phyloP scores from a whole-genome alignment of 2,797 vertebrate species.

The Pseudochirops corinnae region DNA sequence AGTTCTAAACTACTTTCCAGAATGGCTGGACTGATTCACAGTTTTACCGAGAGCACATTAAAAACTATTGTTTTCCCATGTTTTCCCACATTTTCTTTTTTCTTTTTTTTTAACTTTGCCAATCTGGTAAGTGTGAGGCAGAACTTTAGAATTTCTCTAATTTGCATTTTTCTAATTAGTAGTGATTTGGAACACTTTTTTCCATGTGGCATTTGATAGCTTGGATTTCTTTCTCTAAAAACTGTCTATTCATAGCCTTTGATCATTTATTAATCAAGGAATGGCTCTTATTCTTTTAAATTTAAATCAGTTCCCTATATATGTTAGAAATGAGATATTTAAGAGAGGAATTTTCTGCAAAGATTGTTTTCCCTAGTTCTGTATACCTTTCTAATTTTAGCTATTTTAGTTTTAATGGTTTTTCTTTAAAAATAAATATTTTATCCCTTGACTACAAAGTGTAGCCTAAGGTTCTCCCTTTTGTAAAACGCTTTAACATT shows the following conservation, averaged over 20 bases:
- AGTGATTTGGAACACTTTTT: neutral
- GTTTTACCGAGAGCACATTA: neutral
- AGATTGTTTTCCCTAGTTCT: neutral
- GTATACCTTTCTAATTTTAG: neutral
- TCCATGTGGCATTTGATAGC: neutral
- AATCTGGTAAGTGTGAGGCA: neutral
- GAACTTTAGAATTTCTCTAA: neutral
- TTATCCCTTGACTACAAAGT: neutral
- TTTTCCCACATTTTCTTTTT: neutral
- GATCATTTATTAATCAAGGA: neutral
- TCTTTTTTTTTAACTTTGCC: neutral
- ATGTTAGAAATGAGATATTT: neutral
- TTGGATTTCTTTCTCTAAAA: neutral
- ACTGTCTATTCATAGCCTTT: neutral
- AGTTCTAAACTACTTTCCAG: neutral
- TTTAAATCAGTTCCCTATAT: neutral
- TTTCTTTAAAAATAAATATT: neutral
- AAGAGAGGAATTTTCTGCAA: neutral
- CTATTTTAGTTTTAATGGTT: neutral
- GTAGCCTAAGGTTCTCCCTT: conserved; percentile 14
- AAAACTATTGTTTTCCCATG: neutral
- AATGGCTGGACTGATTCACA: neutral
- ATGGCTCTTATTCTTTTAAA: neutral
- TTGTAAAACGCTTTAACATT: conserved; percentile 22
- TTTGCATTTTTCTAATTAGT: neutral